Conservation (phyloP, 2,113 vertebrate species). For the Ahaetulla prasina region DNA sequence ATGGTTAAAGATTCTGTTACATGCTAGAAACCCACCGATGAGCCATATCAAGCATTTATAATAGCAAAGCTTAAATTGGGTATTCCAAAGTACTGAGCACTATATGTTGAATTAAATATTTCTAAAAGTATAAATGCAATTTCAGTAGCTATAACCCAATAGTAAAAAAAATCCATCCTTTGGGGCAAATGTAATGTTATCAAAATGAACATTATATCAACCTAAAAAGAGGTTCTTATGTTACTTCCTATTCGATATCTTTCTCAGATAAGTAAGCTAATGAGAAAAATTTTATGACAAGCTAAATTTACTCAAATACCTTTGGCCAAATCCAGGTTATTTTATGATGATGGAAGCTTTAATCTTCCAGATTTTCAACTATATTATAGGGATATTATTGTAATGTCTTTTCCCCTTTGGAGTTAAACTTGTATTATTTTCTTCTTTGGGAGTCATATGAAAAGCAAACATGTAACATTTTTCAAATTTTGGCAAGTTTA, state of each 20-base stretch:
- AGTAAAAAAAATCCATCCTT: neutral
- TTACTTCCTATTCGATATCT: neutral
- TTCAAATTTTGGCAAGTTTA: neutral
- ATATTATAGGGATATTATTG: neutral
- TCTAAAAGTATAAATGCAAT: neutral
- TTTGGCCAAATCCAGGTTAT: neutral
- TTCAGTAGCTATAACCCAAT: neutral
- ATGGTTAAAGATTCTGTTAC: neutral
- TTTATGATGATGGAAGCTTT: neutral
- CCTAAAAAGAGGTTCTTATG: neutral
- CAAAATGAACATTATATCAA: neutral
- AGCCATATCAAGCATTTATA: neutral
- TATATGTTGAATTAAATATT: neutral
- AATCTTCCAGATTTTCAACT: neutral
- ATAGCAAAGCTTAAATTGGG: neutral
- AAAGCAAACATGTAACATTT: neutral
- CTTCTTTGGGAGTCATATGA: neutral
- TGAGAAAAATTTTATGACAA: neutral
- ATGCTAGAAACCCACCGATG: neutral
- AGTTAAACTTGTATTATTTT: neutral
- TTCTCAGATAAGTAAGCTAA: neutral
- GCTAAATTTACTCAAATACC: neutral
- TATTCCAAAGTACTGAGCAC: neutral
- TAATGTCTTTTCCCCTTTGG: neutral
- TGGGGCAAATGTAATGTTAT: neutral